Evolutionary conservation across 1,140 invertebrate genomes (phyloP).

Genomic region (Ips nitidus): DNA sequence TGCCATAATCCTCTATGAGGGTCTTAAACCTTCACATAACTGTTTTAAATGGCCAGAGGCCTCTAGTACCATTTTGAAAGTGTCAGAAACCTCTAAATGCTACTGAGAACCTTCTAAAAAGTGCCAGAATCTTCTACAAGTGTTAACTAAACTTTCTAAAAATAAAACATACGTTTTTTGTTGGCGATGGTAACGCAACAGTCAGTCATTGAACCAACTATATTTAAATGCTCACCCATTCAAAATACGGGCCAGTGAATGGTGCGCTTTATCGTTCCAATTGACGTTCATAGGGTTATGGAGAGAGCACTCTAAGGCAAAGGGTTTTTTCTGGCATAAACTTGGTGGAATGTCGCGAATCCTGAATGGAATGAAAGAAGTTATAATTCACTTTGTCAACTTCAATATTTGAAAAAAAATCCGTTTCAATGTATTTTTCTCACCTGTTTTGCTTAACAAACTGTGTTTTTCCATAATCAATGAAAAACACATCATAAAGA

Average conservation of each 20-base stretch:
- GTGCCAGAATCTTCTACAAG: too few species aligned
- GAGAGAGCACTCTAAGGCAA: conserved; percentile 36
- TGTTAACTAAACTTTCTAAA: too few species aligned
- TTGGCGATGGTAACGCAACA: too few species aligned
- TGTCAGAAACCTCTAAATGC: too few species aligned
- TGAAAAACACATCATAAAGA: conserved; percentile 38
- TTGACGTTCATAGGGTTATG: conserved; percentile 26
- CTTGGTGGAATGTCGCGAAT: conserved; percentile 29
- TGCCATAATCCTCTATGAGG: too few species aligned
- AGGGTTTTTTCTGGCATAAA: conserved; percentile 28
- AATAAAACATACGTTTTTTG: too few species aligned
- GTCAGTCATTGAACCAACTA: too few species aligned
- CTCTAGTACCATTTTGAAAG: too few species aligned
- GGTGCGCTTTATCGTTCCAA: conserved; percentile 37
- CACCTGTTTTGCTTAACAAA: conserved; percentile 30
- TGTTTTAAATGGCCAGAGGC: too few species aligned
- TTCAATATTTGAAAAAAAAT: background rate
- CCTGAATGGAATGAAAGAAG: conserved; percentile 17
- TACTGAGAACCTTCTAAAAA: too few species aligned
- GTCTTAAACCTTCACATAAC: too few species aligned
- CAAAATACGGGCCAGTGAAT: conserved; percentile 33
- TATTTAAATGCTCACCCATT: conserved; percentile 27
- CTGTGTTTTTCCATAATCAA: conserved; percentile 41
- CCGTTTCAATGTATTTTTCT: background rate
- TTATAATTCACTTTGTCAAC: background rate